These are phyloP conservation scores for Orientallactaga sibirica DNA, from an alignment of 2,797 vertebrate genomes.

Conservation along the genomic window DNA sequence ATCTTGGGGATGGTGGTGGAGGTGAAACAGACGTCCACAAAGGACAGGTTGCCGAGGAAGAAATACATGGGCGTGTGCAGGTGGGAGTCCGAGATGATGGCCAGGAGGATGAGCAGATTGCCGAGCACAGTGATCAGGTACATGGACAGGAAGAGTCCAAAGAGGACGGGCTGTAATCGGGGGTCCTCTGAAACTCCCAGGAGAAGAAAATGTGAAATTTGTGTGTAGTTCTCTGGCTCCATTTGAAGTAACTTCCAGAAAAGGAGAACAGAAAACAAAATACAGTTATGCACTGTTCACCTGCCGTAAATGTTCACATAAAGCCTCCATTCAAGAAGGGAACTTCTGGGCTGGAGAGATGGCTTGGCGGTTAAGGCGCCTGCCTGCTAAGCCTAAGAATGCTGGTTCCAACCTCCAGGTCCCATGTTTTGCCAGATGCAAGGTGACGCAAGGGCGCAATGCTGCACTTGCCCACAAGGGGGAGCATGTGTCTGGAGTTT, in stretches of 20 bases:
- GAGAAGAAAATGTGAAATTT: background rate
- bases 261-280: no score
- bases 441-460: no score
- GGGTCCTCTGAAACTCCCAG: conserved; percentile 28
- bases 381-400: no score
- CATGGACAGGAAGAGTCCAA: background rate
- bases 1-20: conserved; percentile 21
- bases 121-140: background rate
- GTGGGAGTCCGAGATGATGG: background rate
- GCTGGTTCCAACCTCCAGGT: no score
- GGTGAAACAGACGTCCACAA: conserved; percentile 11
- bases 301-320: no score
- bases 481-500: no score
- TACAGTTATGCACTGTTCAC: no score
- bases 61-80: conserved; percentile 34
- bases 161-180: background rate
- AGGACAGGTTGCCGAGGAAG: conserved; percentile 31
- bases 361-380: no score
- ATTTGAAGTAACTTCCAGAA: background rate
- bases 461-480: no score
- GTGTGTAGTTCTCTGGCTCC: background rate
- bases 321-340: no score
- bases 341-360: no score
- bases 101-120: background rate
- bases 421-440: no score